Conservation (phyloP, 2,888 invertebrate genomes). For the Rhingia campestris region DNA sequence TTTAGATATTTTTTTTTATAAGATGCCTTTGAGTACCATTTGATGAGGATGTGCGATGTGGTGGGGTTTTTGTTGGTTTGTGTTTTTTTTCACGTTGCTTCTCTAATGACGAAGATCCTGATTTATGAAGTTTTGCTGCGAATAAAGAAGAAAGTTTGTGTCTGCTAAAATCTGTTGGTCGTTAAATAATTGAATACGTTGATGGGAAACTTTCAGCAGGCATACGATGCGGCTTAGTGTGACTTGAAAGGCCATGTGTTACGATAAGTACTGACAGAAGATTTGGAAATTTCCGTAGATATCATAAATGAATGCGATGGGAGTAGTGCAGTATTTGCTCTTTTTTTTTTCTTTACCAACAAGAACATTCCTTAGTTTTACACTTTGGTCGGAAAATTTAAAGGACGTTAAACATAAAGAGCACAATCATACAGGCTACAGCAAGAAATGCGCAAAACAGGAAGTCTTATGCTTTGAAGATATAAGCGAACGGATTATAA, state of each 20-base stretch:
- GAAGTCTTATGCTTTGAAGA: too few species aligned
- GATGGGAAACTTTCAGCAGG: constrained; percentile 61
- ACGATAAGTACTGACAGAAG: neutral
- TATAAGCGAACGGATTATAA: too few species aligned
- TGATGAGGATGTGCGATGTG: constrained; percentile 59
- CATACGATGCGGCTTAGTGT: constrained; percentile 53
- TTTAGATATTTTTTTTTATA: constrained; percentile 21
- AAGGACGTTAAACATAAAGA: too few species aligned
- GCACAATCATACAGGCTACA: too few species aligned
- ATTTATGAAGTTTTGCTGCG: constrained; percentile 66
- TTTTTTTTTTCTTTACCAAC: too few species aligned
- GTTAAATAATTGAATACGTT: constrained; percentile 66
- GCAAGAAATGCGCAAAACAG: too few species aligned
- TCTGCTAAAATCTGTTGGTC: constrained; percentile 55
- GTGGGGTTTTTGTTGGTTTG: neutral
- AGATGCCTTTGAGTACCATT: constrained; percentile 49
- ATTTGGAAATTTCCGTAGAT: too few species aligned
- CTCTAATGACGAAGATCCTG: constrained; percentile 65
- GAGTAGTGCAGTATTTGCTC: too few species aligned
- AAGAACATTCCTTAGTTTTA: too few species aligned
- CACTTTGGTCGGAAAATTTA: too few species aligned
- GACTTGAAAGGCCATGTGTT: constrained; percentile 20
- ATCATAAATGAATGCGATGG: too few species aligned
- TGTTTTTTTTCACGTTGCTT: constrained; percentile 30
- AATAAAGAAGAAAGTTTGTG: constrained; percentile 60